Evolutionary conservation across 30 jellyfish, hydroid and myxozoan species (phyloP).

Genomic region (Aurelia sp.): DNA sequence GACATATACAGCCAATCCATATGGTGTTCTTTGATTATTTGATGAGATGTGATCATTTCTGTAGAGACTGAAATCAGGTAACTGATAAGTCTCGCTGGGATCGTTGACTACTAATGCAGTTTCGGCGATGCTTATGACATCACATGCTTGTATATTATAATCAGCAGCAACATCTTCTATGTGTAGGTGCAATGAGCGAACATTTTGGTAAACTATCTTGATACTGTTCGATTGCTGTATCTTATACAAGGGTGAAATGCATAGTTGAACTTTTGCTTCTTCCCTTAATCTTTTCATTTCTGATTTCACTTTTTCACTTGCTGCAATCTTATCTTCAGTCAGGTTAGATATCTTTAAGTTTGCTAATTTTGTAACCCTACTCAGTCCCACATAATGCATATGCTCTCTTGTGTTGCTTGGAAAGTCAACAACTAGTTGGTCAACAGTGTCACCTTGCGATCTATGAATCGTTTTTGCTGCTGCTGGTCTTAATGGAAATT

Average conservation of each 20-base stretch:
- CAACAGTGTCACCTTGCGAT: slow-evolving; percentile 44
- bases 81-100: not conserved
- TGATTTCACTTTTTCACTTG: slow-evolving; percentile 1
- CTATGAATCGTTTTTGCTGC: slow-evolving; percentile 48
- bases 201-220: slow-evolving; percentile 16
- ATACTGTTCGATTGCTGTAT: not conserved
- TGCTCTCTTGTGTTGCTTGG: slow-evolving; percentile 16
- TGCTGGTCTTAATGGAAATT: slow-evolving; percentile 51
- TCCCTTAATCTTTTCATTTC: slow-evolving; percentile 35
- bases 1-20: slow-evolving; percentile 20
- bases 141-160: slow-evolving; percentile 13
- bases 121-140: slow-evolving; percentile 19
- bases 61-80: not conserved
- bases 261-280: not conserved
- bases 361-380: slow-evolving; percentile 11
- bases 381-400: slow-evolving; percentile 43
- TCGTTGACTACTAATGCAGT: not conserved
- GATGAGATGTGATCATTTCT: slow-evolving; percentile 8
- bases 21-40: not conserved
- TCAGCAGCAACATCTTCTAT: slow-evolving; percentile 4
- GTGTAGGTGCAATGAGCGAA: slow-evolving; percentile 20
- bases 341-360: not conserved
- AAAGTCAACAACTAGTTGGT: slow-evolving; percentile 8
- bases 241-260: not conserved
- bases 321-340: slow-evolving; percentile 6